Conservation (phyloP, 2,797 vertebrate genomes). For the Enteromius thamalakanensis region DNA sequence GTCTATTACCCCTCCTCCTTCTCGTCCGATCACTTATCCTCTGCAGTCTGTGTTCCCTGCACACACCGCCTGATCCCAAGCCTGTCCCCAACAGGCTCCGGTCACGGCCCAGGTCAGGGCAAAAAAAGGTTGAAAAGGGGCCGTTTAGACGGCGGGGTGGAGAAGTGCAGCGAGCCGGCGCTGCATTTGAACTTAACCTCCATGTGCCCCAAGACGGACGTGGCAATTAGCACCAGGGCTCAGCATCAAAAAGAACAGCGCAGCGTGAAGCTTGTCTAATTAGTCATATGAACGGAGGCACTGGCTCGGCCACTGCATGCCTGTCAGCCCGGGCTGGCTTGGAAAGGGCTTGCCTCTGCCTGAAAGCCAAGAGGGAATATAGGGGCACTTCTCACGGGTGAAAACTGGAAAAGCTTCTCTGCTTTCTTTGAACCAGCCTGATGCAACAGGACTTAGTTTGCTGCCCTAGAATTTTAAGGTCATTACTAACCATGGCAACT, state of each 20-base stretch:
- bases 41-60: slow-evolving; percentile 1
- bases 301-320: slow-evolving; percentile 82
- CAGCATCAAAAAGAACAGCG: slow-evolving; percentile 92
- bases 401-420: slow-evolving; percentile 39
- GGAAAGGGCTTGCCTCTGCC: slow-evolving; percentile 45
- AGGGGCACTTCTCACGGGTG: slow-evolving; percentile 58
- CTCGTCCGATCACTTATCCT: neutral
- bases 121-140: slow-evolving; percentile 62
- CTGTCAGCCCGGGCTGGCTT: slow-evolving; percentile 66
- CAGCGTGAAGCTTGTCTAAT: slow-evolving; percentile 96
- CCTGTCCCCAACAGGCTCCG: slow-evolving; percentile 76
- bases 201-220: slow-evolving; percentile 79
- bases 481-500: slow-evolving; percentile 49
- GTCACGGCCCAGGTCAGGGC: slow-evolving; percentile 77
- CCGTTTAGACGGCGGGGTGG: slow-evolving; percentile 9
- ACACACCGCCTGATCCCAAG: slow-evolving; percentile 34
- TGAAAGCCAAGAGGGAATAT: neutral
- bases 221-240: slow-evolving; percentile 90
- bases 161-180: slow-evolving; percentile 64
- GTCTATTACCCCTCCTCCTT: slow-evolving; percentile 15
- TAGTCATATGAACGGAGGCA: slow-evolving; percentile 97
- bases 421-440: slow-evolving; percentile 31
- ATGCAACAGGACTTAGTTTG: slow-evolving; percentile 16
- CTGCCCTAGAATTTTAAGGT: slow-evolving; percentile 47
- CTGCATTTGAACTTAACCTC: slow-evolving; percentile 93